Evolutionary conservation across 2,888 invertebrate genomes (phyloP), one percentile per base, ranked within the genome.

Genomic region (Sarcophaga variegata): DNA sequence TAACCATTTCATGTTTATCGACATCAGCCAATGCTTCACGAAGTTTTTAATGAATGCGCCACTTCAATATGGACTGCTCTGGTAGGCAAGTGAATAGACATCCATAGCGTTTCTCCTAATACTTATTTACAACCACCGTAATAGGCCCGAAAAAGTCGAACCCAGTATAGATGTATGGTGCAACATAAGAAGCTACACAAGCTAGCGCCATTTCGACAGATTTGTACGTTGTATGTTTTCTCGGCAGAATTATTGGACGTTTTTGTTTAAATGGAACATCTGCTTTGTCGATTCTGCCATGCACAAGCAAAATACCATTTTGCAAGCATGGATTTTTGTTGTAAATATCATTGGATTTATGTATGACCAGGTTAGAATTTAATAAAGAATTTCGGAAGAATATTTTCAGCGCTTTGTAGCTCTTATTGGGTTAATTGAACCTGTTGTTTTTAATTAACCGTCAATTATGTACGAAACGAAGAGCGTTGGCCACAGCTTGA

Each of bases 71-170:
- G 49, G 49, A 49, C 22, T 88, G 72, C 20, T 78, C 80, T 3
- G 86, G 88, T 12, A 86, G 54, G 25, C 88, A 88, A 12, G 85
- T 85, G 27, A 88, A 88, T n/a, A 72, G 12, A 37, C 72, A 72
- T 11, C 84, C 87, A 54, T 84, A 84, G n/a, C 79, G 60, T 75
- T 62, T 74, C 22, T 78, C 62, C 20, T 60, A 47, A 45, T 78
- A 60, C 45, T 62, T 69, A 69, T 62, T 62, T n/a, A 72, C 72
- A 1, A 62, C 62, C 17, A 74, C 63, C 37, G 70, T 14, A 17
- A 60, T 60, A 14, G 14, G 60, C 6, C 8, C 60, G 12, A 49
- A 49, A 12, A 49, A 49, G 12, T 49, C 49, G 12, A 49, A 2
- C 8, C 49, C 49, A 12, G 49, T 49, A 49, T 49, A 49, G 2